These are phyloP conservation scores for Sycophaga agraensis DNA, from an alignment of 1,140 invertebrate species.

Conservation along the genomic window DNA sequence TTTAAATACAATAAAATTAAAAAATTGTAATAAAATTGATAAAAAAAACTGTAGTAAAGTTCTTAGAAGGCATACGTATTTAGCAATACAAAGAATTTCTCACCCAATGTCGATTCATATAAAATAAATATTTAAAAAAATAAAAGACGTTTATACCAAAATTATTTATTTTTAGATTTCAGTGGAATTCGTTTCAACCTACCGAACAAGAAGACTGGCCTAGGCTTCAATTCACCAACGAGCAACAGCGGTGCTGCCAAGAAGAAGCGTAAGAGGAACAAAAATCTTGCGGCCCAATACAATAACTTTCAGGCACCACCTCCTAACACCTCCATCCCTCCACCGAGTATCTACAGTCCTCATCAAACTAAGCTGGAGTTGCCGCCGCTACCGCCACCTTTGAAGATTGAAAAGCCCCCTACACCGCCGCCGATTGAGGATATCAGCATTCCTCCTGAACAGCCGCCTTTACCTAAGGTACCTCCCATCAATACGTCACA, in stretches of 20 bases:
- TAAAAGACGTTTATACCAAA: too few relatives aligned
- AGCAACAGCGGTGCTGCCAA: constrained; percentile 64
- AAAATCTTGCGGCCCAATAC: constrained; percentile 60
- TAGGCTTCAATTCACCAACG: constrained; percentile 47
- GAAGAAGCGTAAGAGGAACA: constrained; percentile 75
- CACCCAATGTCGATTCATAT: too few relatives aligned
- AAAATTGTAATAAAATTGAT: too few relatives aligned
- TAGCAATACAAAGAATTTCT: too few relatives aligned
- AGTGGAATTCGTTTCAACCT: constrained; percentile 62
- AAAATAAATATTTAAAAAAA: too few relatives aligned
- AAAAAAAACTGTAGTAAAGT: too few relatives aligned
- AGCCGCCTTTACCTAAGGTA: constrained; percentile 41
- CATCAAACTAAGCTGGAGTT: constrained; percentile 34
- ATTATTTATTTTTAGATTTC: constrained; percentile 48
- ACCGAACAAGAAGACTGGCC: constrained; percentile 60
- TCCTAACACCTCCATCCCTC: constrained; percentile 23
- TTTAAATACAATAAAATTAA: too few relatives aligned
- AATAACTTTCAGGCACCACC: constrained; percentile 53
- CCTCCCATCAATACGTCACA: constrained; percentile 34
- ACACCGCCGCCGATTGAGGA: constrained; percentile 52
- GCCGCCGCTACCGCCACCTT: constrained; percentile 63
- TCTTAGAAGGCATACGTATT: too few relatives aligned
- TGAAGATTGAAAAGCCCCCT: constrained; percentile 45
- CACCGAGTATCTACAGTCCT: constrained; percentile 33
- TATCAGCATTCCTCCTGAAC: constrained; percentile 35